Evolutionary conservation across 1,140 invertebrate species (phyloP).

Genomic region (Steinernema khuongi): DNA sequence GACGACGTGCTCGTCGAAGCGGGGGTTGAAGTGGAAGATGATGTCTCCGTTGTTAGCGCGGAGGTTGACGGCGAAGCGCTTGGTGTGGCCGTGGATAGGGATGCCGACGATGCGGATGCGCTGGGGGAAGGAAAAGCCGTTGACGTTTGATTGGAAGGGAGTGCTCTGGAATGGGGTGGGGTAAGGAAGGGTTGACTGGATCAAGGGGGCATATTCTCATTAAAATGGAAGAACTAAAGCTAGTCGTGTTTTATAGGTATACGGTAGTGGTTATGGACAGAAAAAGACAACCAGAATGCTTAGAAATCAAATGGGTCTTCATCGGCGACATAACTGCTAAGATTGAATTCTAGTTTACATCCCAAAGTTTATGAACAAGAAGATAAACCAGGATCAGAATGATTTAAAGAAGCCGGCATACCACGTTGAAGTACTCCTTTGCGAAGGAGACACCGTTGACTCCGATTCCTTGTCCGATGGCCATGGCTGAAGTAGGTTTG

Average conservation of each 20-base stretch:
- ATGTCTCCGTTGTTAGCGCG: background rate
- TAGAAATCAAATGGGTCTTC: background rate
- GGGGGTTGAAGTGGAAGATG: slow-evolving; percentile 20
- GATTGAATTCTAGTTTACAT: background rate
- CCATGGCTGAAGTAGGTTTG: background rate
- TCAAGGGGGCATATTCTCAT: no score
- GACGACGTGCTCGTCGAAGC: slow-evolving; percentile 8
- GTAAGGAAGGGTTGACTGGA: no score
- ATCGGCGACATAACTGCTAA: background rate
- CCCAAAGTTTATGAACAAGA: background rate
- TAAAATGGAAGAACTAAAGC: no score
- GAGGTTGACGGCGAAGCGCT: slow-evolving; percentile 15
- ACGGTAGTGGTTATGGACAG: background rate
- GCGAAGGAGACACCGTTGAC: background rate
- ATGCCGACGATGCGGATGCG: background rate
- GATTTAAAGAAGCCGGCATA: background rate
- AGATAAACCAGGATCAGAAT: background rate
- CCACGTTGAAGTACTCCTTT: background rate
- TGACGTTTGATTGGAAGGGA: background rate
- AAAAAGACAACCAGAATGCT: background rate
- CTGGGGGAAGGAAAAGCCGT: background rate
- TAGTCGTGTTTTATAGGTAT: no score
- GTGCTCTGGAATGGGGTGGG: background rate
- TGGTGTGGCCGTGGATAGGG: background rate
- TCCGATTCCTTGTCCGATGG: background rate